A percentile compares a stretch with the other conserved stretches of the same genome.
phyloP scores from a whole-genome alignment of 2,888 invertebrate species.

The Chirona hameri region DNA sequence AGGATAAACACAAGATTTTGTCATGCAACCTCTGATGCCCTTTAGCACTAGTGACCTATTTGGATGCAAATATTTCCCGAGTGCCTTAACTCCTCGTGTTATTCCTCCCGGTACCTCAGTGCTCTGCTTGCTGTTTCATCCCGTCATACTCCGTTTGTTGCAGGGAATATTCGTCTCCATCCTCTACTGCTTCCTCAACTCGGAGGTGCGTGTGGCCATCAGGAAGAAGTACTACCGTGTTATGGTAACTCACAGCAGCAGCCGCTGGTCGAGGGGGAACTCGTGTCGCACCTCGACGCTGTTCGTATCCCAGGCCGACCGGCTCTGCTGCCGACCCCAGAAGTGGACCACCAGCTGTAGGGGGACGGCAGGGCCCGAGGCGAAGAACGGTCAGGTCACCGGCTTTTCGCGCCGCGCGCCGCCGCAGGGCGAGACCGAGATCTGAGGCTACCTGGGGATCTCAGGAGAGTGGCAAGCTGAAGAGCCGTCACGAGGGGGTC shows the following conservation, averaged over 20 bases:
- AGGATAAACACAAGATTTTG: no score
- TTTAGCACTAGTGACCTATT: no score
- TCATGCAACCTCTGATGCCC: no score
- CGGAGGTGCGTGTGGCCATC: constrained; percentile 41
- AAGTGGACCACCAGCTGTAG: not conserved
- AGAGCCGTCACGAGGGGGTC: no score
- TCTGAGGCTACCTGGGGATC: not conserved
- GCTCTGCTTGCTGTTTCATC: no score
- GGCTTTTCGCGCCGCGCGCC: not conserved
- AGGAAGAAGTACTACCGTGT: constrained; percentile 39
- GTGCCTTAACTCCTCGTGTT: no score
- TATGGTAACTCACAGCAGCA: not conserved
- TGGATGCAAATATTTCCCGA: no score
- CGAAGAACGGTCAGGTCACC: not conserved
- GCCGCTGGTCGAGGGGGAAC: constrained; percentile 1
- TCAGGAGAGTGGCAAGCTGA: no score
- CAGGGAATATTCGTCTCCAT: constrained; percentile 41
- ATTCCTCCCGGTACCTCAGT: no score
- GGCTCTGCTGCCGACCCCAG: constrained; percentile 3
- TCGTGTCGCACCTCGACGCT: constrained; percentile 2
- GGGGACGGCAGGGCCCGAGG: not conserved
- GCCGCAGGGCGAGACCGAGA: constrained; percentile 12
- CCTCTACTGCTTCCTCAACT: constrained; percentile 41
- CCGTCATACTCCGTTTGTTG: not conserved
- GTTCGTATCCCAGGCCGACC: constrained; percentile 7